These are phyloP conservation scores for Sinodicranocentrus sp. DNA, from an alignment of 2,888 invertebrate genomes.

Conservation along the genomic window DNA sequence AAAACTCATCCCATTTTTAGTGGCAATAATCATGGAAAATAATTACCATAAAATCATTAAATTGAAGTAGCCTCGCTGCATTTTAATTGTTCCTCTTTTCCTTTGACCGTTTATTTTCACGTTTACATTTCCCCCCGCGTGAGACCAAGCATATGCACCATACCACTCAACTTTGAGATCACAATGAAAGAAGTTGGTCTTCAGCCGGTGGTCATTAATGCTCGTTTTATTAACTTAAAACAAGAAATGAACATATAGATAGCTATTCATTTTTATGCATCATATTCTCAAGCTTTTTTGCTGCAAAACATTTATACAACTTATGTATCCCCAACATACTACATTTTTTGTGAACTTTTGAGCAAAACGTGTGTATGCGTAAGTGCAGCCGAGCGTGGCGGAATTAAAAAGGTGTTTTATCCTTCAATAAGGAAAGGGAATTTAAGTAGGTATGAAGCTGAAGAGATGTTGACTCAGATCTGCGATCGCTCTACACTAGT, in stretches of 20 bases:
- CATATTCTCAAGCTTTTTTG: background rate
- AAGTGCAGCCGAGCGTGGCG: background rate
- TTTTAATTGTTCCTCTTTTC: constrained; percentile 57
- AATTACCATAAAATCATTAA: constrained; percentile 49
- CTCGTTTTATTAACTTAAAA: constrained; percentile 52
- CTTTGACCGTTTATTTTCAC: too few relatives aligned
- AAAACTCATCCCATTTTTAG: constrained; percentile 22
- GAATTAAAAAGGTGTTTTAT: constrained; percentile 7
- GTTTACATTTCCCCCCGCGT: too few relatives aligned
- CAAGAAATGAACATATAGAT: constrained; percentile 34
- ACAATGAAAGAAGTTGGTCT: background rate
- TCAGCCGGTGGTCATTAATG: constrained; percentile 36
- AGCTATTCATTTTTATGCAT: constrained; percentile 1
- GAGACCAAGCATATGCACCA: too few relatives aligned
- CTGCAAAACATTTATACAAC: too few relatives aligned
- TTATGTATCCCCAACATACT: too few relatives aligned
- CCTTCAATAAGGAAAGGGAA: too few relatives aligned
- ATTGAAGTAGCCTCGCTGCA: constrained; percentile 21
- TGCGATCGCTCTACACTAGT: too few relatives aligned
- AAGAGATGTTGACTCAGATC: too few relatives aligned
- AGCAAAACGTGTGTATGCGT: background rate
- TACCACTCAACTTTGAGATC: background rate
- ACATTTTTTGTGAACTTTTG: too few relatives aligned
- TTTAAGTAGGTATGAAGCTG: too few relatives aligned
- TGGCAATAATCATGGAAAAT: constrained; percentile 48